Percentiles rank a stretch among this genome's conserved stretches.
phyloP scores from a whole-genome alignment of 2,113 vertebrate genomes.

The Aegithalos caudatus region DNA sequence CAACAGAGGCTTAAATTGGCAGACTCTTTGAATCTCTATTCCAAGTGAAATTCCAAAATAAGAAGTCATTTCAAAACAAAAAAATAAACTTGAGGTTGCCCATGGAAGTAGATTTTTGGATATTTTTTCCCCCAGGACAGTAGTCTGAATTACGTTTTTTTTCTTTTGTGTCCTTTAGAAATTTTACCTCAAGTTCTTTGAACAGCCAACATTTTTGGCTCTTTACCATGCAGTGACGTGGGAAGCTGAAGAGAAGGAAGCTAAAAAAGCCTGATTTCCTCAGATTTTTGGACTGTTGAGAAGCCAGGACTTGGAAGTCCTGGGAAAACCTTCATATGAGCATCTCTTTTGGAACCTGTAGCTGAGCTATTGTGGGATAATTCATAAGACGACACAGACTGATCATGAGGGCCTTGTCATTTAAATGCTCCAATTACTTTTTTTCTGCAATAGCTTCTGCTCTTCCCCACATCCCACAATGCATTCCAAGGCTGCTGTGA shows the following conservation, averaged over 20 bases:
- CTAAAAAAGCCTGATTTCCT: neutral
- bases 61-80: constrained; percentile 16
- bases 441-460: constrained; percentile 5
- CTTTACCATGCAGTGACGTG: neutral
- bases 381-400: neutral
- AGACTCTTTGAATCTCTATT: neutral
- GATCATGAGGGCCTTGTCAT: constrained; percentile 6
- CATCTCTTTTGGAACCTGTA: neutral
- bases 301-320: neutral
- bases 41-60: constrained; percentile 44
- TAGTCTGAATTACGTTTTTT: neutral
- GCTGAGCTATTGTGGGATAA: neutral
- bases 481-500: constrained; percentile 1
- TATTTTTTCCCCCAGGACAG: neutral
- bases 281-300: neutral
- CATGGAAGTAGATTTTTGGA: neutral
- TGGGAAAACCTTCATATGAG: neutral
- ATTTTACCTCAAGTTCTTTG: neutral
- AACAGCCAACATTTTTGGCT: neutral
- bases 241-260: neutral
- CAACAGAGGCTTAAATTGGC: neutral
- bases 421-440: neutral
- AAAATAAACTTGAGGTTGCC: neutral
- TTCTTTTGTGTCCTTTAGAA: neutral
- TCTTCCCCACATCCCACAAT: neutral